Evolutionary conservation across 2,797 vertebrate genomes (phyloP).

Genomic region (Cossypha caffra): DNA sequence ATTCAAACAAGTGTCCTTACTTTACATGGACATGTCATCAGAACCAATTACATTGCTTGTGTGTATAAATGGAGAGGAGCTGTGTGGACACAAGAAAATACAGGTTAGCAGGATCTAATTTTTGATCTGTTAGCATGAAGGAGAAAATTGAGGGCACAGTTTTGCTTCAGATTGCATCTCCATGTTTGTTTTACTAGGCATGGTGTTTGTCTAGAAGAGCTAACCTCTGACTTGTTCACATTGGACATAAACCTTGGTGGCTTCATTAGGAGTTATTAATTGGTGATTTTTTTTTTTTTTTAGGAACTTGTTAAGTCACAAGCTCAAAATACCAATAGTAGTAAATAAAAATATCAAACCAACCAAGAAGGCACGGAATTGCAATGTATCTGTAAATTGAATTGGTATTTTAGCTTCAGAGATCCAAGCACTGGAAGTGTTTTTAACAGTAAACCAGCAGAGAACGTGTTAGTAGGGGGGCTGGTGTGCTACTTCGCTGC

Average conservation of each 20-base stretch:
- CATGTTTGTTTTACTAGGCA: not conserved
- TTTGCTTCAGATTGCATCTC: not conserved
- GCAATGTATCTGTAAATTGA: not conserved
- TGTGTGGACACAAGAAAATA: not conserved
- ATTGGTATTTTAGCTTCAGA: not conserved
- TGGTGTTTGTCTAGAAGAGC: not conserved
- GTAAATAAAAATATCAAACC: not conserved
- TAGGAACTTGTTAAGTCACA: not conserved
- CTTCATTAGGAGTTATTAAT: not conserved
- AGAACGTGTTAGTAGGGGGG: not conserved
- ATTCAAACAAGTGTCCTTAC: not conserved
- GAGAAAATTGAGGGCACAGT: not conserved
- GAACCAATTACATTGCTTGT: not conserved
- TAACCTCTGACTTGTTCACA: not conserved
- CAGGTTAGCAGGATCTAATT: not conserved
- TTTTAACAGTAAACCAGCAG: not conserved
- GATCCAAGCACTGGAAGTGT: not conserved
- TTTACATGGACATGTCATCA: not conserved
- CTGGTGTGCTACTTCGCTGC: not conserved
- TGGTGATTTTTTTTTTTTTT: not conserved
- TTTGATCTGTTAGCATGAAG: not conserved
- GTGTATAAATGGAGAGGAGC: not conserved
- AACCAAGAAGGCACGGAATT: not conserved
- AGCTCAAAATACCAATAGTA: not conserved
- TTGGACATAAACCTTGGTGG: not conserved